Percentiles rank a stretch among this genome's conserved stretches.
phyloP scores from a whole-genome alignment of 2,888 invertebrate genomes.

The Orthosia gracilis region DNA sequence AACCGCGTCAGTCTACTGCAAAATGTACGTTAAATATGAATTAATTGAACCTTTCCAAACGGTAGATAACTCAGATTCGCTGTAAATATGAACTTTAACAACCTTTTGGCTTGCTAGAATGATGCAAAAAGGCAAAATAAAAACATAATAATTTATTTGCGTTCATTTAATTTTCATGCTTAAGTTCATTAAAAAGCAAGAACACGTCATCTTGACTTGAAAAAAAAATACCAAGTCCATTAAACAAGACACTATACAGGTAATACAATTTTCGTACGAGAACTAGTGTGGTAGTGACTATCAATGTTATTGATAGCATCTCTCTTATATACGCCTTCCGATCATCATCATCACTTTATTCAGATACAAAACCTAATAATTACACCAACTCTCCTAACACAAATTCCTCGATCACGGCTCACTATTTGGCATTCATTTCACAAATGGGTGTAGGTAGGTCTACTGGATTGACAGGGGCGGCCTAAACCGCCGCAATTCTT shows the following conservation, averaged over 20 bases:
- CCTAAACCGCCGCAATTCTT: no score
- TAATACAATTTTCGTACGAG: background rate
- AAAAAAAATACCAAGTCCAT: background rate
- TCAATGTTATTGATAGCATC: background rate
- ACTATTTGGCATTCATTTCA: constrained; percentile 34
- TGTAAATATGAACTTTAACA: no score
- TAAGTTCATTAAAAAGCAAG: no score
- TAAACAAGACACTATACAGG: background rate
- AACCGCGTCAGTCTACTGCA: no score
- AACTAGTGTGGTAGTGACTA: background rate
- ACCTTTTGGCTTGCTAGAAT: no score
- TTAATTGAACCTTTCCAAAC: no score
- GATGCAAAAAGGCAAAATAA: no score
- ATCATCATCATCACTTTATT: background rate
- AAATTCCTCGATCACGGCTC: background rate
- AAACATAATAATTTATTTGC: no score
- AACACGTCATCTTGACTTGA: no score
- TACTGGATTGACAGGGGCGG: background rate
- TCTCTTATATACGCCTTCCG: background rate
- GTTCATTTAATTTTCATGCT: no score
- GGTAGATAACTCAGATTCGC: no score
- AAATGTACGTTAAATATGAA: no score
- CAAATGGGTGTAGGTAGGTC: constrained; percentile 33
- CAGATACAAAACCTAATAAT: background rate
- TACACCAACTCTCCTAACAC: background rate